Evolutionary conservation across 1,140 invertebrate species (phyloP), one percentile per base, ranked within the genome.

Genomic region (Drosophila oshimai): DNA sequence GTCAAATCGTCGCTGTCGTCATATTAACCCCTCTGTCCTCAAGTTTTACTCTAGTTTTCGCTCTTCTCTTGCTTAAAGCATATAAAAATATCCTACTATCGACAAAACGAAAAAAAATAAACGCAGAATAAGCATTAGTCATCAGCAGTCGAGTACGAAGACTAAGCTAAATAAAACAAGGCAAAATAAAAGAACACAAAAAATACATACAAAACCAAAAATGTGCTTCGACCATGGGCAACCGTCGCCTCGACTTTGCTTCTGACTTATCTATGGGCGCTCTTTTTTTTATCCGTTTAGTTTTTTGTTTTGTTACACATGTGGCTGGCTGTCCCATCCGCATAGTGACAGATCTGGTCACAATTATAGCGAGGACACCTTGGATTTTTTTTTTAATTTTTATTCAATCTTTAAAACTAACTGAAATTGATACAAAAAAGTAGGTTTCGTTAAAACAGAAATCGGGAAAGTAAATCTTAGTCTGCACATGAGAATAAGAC

Each of bases 1-100:
- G 61, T 41, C 61, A 31, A 55, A 31, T 31, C 58, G 41, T 49
- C 20, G 42, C 42, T 65, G 61, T 65, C 61, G 57, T 65, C 61
- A 65, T 58, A 49, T 65, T 65, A 49, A 34, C 28, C 61, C 42
- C 58, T 18, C 37, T 6, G 17, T 29, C 5, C 39, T 33, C 44
- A 26, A 31, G 10, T 13, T 33, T 6, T 22, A 15, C 61, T 47
- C 58, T 37, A 44, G n/a, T 44, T 44, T 54, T 7, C 12, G 28
- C 41, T 58, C 37, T 22, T 33, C 28, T 26, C 22, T 28, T 12
- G 13, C 10, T 12, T 37, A 10, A 15, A 10, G 61, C 2, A 33
- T 65, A 65, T 65, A 65, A 65, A 65, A 65, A 65, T 65, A 65
- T 65, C 62, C 58, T 65, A 65, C 61, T 65, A 65, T 65, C 58